These are phyloP conservation scores for Calameuta idolon DNA, from an alignment of 2,888 invertebrate genomes.

Conservation along the genomic window DNA sequence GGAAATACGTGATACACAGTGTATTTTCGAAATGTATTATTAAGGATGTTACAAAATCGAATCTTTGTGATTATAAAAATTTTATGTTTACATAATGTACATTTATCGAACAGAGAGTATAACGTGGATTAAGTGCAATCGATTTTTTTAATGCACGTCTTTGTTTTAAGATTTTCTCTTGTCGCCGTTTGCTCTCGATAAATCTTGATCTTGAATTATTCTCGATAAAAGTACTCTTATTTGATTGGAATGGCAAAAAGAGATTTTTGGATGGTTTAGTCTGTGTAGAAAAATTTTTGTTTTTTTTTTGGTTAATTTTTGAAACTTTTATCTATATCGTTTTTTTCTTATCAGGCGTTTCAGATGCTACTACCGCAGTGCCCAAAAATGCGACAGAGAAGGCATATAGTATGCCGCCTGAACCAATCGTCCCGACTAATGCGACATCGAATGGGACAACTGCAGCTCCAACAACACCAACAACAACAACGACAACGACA, in stretches of 20 bases:
- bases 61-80: background rate
- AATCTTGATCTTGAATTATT: too few relatives aligned
- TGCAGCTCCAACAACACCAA: background rate
- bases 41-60: background rate
- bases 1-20: background rate
- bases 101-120: background rate
- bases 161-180: background rate
- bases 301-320: background rate
- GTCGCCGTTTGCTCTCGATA: background rate
- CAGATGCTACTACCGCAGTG: background rate
- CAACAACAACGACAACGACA: too few relatives aligned
- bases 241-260: too few relatives aligned
- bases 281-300: background rate
- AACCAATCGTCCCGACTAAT: rapidly evolving
- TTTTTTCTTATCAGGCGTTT: background rate
- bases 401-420: rapidly evolving
- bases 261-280: background rate
- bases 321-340: background rate
- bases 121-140: background rate
- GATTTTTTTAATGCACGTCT: background rate
- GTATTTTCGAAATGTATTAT: too few relatives aligned
- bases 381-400: background rate
- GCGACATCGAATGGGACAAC: background rate
- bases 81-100: background rate
- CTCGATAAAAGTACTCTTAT: too few relatives aligned